A percentile compares a stretch with the other conserved stretches of the same genome.
phyloP scores from a whole-genome alignment of 2,113 vertebrate species.

The Dermatemys mawii region DNA sequence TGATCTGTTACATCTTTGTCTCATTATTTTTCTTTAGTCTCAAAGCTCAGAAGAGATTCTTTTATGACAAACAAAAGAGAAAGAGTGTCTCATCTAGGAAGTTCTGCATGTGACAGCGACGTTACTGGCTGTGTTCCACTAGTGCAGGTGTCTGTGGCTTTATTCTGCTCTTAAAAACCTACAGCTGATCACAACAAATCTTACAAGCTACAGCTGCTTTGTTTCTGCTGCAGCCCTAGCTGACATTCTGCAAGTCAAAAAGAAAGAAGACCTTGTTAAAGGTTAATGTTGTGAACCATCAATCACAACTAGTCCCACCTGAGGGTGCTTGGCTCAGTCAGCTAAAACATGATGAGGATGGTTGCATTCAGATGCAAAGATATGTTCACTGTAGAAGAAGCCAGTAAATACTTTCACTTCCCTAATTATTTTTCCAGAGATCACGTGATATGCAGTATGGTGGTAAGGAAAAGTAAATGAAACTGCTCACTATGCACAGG shows the following conservation, averaged over 20 bases:
- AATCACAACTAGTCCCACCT: not conserved
- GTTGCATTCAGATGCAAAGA: not conserved
- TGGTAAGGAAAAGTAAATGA: not conserved
- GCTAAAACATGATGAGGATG: not conserved
- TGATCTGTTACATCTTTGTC: not conserved
- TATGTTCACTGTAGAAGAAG: not conserved
- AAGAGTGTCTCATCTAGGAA: not conserved
- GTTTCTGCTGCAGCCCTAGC: not conserved
- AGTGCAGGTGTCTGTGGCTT: not conserved
- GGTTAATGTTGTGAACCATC: not conserved
- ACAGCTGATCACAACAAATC: not conserved
- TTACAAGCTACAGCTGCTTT: not conserved
- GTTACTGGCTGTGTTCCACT: not conserved
- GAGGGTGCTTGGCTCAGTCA: not conserved
- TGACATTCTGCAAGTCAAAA: conserved; percentile 9
- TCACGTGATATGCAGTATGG: accelerated
- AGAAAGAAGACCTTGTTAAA: not conserved
- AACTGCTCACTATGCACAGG: accelerated
- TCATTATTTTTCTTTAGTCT: conserved; percentile 12
- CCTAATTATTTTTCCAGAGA: not conserved
- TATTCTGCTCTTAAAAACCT: not conserved
- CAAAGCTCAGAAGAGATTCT: conserved; percentile 45
- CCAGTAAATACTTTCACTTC: not conserved
- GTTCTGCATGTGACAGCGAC: not conserved
- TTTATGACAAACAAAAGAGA: conserved; percentile 51